A percentile compares a stretch with the other conserved stretches of the same genome.
These are phyloP conservation scores for Periplaneta americana DNA, from an alignment of 1,140 invertebrate genomes.

Conservation along the genomic window DNA sequence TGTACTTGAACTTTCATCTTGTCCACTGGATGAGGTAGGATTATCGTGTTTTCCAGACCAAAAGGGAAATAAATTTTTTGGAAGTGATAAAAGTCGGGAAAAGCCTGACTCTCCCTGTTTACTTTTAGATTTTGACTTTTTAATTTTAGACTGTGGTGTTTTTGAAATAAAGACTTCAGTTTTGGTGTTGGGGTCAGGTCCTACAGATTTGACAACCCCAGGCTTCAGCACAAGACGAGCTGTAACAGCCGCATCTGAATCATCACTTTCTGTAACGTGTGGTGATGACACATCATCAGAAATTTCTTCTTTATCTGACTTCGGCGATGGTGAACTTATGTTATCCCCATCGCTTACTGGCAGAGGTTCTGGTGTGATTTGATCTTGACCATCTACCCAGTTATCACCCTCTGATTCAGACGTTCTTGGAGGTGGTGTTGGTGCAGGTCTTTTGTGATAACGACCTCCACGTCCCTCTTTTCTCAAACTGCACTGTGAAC, in stretches of 20 bases:
- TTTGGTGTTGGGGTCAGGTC: neutral
- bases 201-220: slow-evolving; percentile 11
- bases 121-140: neutral
- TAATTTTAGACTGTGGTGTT: neutral
- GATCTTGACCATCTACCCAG: neutral
- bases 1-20: neutral
- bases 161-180: slow-evolving; percentile 6
- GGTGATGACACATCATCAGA: neutral
- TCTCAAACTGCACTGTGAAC: slow-evolving; percentile 13
- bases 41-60: slow-evolving; percentile 4
- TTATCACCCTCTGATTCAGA: neutral
- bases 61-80: slow-evolving; percentile 13
- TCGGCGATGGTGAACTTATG: neutral
- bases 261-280: neutral
- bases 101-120: neutral
- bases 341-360: neutral
- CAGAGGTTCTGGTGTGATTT: neutral
- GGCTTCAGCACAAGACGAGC: slow-evolving; percentile 19
- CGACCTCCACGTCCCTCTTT: slow-evolving; percentile 33
- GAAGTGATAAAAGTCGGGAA: slow-evolving; percentile 2
- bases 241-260: neutral
- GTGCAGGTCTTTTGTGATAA: slow-evolving; percentile 40
- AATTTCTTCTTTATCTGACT: too few relatives aligned
- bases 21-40: neutral
- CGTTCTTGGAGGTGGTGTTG: slow-evolving; percentile 27